phyloP scores from a whole-genome alignment of 2,888 invertebrate species.

The Isotomurus palustris region DNA sequence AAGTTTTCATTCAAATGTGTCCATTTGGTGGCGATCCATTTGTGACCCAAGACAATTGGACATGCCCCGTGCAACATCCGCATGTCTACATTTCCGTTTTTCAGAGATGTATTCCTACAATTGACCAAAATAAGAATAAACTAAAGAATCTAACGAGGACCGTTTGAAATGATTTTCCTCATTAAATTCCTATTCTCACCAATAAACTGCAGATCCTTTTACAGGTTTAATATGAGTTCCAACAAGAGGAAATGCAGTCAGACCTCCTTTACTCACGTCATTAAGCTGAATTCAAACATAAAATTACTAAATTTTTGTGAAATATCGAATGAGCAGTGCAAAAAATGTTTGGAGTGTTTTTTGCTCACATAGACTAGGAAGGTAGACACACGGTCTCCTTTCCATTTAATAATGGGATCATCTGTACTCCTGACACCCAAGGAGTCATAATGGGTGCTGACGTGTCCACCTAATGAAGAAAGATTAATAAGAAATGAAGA shows the following conservation, averaged over 20 bases:
- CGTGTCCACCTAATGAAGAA: conserved; percentile 35
- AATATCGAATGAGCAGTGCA: not conserved
- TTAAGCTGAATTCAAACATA: conserved; percentile 37
- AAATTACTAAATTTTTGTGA: not conserved
- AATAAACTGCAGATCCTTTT: conserved; percentile 51
- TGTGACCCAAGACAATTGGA: conserved; percentile 46
- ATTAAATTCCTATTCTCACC: conserved; percentile 44
- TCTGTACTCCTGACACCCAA: conserved; percentile 17
- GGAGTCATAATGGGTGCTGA: conserved; percentile 45
- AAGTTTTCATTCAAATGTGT: conserved; percentile 44
- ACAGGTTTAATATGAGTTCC: conserved; percentile 46
- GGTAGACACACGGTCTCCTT: conserved; percentile 44
- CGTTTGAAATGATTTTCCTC: not conserved
- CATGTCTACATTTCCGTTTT: conserved; percentile 50
- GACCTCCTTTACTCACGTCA: conserved; percentile 46
- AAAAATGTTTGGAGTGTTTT: no score
- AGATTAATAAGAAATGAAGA: not conserved
- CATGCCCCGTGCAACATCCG: conserved; percentile 52
- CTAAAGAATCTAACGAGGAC: not conserved
- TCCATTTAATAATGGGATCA: conserved; percentile 24
- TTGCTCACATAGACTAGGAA: conserved; percentile 43
- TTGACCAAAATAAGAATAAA: not conserved
- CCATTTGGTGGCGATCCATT: conserved; percentile 46
- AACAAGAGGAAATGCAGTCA: conserved; percentile 46
- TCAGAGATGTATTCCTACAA: conserved; percentile 48